phyloP scores from a whole-genome alignment of 2,888 invertebrate genomes.

The Conus canariensis region DNA sequence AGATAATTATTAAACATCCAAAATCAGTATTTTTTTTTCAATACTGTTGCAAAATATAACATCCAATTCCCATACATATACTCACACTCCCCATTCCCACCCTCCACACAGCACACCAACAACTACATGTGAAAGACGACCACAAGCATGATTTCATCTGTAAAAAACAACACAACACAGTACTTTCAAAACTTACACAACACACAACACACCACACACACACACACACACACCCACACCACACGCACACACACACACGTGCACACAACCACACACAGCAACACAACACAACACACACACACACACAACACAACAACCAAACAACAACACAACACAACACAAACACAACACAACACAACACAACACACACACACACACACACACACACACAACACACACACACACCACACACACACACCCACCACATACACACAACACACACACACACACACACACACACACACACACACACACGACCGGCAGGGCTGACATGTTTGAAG shows the following conservation, averaged over 20 bases:
- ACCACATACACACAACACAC: not conserved
- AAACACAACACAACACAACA: not conserved
- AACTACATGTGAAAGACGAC: too few species aligned
- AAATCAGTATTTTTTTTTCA: too few species aligned
- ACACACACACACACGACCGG: slow-evolving; percentile 76
- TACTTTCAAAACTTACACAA: too few species aligned
- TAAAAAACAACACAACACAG: too few species aligned
- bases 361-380: not conserved
- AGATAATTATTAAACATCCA: too few species aligned
- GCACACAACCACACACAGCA: not conserved
- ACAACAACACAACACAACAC: not conserved
- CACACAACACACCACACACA: not conserved
- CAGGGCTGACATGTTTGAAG: slow-evolving; percentile 99
- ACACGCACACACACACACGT: not conserved
- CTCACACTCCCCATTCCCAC: not conserved
- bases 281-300: not conserved
- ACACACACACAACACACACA: not conserved
- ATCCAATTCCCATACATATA: not conserved
- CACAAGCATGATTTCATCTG: too few species aligned
- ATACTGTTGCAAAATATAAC: too few species aligned
- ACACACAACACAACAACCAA: not conserved
- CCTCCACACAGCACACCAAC: not conserved
- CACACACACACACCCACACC: not conserved
- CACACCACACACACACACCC: not conserved
- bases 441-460: not conserved